Base-by-base conservation (phyloP, 2,797 vertebrate genomes). In the Pseudocheirus occidentalis region DNA sequence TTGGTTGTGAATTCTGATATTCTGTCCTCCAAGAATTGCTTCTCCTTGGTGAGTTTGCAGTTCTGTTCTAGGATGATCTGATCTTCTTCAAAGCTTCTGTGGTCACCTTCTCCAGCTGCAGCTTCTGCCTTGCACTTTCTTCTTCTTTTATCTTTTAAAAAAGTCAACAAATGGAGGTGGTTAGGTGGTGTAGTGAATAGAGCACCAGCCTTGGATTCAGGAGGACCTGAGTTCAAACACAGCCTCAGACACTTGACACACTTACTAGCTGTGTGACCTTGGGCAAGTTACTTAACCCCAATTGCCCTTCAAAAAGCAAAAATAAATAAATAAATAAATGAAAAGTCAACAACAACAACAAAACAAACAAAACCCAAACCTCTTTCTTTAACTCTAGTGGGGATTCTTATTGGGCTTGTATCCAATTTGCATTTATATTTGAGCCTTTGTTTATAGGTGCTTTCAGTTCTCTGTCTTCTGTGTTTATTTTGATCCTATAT, bases 41-140 rank as follows among this genome's bases (percentile, higher is more conserved):
- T 99, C 97, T 99, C 99, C 99, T 99, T 99, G 90, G 93, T 97
- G 46, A 99, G 96, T 97, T 99, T 99, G 98, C 98, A 98, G 98
- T 99, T 99, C 94, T 99, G 99, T 31, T 99, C 99, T 92, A 99
- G 97, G 97, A 99, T 98, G 97, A 99, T 99, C 93, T 99, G 99
- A 52, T 99, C 99, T 28, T 99, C 99, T 95, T 99, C 99, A 24
- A 24, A 99, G 97, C 99, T 97, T 99, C 99, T 2, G 99, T 96
- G 87, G 99, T 99, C 96, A 99, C 99, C 95, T 99, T 99, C 98
- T 99, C 99, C 95, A 99, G 98, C 98, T 99, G 99, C 28, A 99
- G 98, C 97, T 99, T 99, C 98, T 99, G 99, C 92, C 99, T 99
- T 93, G 99, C 99, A 0, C 99, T 99, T 97, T 99, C 99, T 95